Evolutionary conservation across 2,888 invertebrate genomes (phyloP).

Genomic region (Ormia ochracea): DNA sequence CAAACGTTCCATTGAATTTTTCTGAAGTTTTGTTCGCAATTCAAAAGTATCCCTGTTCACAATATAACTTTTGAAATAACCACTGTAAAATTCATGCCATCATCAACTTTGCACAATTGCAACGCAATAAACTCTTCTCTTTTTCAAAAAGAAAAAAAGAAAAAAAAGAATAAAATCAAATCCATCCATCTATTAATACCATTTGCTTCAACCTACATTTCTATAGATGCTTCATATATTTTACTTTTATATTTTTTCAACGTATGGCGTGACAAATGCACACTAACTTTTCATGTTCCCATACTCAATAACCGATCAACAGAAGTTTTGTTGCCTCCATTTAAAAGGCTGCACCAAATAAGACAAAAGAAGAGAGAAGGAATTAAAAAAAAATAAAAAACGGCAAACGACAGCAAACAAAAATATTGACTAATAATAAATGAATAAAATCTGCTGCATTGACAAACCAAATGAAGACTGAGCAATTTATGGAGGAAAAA

Average conservation of each 20-base stretch:
- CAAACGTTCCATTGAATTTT: no score
- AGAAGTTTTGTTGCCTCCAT: background rate
- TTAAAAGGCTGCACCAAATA: background rate
- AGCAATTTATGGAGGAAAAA: background rate
- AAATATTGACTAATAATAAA: conserved; percentile 52
- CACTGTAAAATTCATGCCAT: conserved; percentile 12
- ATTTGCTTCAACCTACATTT: conserved; percentile 54
- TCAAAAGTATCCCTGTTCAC: no score
- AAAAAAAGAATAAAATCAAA: conserved; percentile 1
- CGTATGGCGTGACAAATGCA: conserved; percentile 55
- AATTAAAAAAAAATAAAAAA: conserved; percentile 1
- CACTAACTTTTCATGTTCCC: conserved; percentile 26
- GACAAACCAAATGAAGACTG: conserved; percentile 6
- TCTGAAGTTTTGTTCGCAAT: no score
- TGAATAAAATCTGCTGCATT: conserved; percentile 58
- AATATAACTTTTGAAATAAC: background rate
- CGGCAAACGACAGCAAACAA: conserved; percentile 10
- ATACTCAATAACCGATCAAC: conserved; percentile 40
- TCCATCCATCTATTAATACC: conserved; percentile 44
- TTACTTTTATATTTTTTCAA: background rate
- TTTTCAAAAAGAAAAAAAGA: no score
- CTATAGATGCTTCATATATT: background rate
- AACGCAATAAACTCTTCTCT: conserved; percentile 17
- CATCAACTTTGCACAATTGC: conserved; percentile 23
- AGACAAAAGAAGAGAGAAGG: background rate